Evolutionary conservation across 2,113 vertebrate genomes (phyloP).

Genomic region (Colaptes auratus): DNA sequence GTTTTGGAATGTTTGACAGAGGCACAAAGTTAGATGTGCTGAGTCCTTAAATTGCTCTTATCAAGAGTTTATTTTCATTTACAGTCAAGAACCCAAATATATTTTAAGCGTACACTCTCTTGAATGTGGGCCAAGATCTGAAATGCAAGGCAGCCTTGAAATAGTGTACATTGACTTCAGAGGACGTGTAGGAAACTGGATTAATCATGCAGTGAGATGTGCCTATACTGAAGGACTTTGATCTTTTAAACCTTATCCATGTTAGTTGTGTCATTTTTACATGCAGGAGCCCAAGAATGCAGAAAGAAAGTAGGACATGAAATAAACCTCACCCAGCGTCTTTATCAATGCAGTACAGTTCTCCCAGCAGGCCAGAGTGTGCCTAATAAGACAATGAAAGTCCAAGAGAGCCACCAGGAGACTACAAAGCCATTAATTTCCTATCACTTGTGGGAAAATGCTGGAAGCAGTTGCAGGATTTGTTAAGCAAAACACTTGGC

Average conservation of each 20-base stretch:
- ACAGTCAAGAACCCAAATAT: not conserved
- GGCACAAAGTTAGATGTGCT: not conserved
- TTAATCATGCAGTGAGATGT: conserved; percentile 25
- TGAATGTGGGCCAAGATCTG: not conserved
- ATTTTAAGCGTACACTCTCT: not conserved
- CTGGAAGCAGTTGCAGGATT: conserved; percentile 62
- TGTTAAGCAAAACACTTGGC: conserved; percentile 72
- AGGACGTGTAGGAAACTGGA: not conserved
- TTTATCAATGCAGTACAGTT: conserved; percentile 62
- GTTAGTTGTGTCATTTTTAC: not conserved
- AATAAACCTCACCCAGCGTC: conserved; percentile 55
- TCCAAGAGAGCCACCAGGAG: conserved; percentile 51
- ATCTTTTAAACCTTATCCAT: conserved; percentile 12
- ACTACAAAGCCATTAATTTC: conserved; percentile 70
- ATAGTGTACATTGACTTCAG: not conserved
- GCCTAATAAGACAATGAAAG: conserved; percentile 59
- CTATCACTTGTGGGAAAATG: conserved; percentile 63
- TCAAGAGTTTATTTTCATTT: not conserved
- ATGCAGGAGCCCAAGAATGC: not conserved
- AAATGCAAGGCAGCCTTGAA: not conserved
- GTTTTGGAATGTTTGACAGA: not conserved
- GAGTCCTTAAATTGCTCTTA: not conserved
- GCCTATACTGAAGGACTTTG: conserved; percentile 1
- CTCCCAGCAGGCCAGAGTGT: conserved; percentile 38
- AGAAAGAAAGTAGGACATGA: conserved; percentile 33